A percentile compares a stretch with the other conserved stretches of the same genome.
Evolutionary conservation across 2,113 vertebrate genomes (phyloP).

Genomic region (Heliornis fulica): DNA sequence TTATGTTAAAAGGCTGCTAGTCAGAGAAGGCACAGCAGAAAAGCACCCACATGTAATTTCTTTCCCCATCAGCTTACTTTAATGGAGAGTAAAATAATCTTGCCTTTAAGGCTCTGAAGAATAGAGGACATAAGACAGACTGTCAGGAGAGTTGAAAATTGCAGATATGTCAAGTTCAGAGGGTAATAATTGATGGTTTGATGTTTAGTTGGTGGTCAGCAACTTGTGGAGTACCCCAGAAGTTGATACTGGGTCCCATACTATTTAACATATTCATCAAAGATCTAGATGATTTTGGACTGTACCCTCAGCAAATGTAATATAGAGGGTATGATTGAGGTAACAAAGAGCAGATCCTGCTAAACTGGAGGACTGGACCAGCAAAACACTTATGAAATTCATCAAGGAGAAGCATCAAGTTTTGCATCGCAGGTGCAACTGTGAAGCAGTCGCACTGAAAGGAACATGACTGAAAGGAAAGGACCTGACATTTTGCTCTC

Average conservation of each 20-base stretch:
- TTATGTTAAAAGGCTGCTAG: neutral
- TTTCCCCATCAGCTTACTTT: neutral
- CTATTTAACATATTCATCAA: neutral
- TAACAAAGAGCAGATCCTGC: neutral
- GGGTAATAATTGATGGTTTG: neutral
- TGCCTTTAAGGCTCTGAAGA: neutral
- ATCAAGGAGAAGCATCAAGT: neutral
- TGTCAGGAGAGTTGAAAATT: neutral
- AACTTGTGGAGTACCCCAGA: neutral
- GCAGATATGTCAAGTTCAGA: neutral
- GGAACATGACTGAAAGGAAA: neutral
- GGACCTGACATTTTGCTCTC: neutral
- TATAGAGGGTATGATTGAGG: neutral
- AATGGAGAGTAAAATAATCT: neutral
- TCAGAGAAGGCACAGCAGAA: neutral
- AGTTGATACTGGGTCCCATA: neutral
- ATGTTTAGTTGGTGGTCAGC: neutral
- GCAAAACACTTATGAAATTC: neutral
- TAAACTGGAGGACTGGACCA: neutral
- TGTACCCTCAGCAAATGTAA: neutral
- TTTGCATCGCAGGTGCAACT: neutral
- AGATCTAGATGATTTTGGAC: neutral
- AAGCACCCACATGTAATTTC: neutral
- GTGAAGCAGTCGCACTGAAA: neutral
- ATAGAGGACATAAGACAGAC: neutral